Evolutionary conservation across 1,140 invertebrate species (phyloP).

Genomic region (Bicyclus anynana): DNA sequence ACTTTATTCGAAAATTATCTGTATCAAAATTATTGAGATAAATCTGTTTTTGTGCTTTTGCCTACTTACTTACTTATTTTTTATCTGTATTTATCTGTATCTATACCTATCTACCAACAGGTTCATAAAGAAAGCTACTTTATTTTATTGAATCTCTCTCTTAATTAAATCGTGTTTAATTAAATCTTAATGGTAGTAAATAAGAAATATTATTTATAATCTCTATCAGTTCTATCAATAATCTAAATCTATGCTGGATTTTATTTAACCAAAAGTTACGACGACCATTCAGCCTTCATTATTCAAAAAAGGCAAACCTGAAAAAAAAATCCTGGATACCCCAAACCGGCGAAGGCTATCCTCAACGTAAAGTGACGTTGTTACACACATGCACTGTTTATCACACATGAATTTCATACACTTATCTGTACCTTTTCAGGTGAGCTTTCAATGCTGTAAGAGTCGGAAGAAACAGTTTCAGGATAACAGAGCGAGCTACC

Average conservation of each 20-base stretch:
- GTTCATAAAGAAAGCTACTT: background rate
- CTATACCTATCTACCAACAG: background rate
- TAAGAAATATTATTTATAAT: background rate
- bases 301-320: constrained; percentile 14
- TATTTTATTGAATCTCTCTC: background rate
- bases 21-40: background rate
- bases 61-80: background rate
- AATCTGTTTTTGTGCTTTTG: background rate
- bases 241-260: background rate
- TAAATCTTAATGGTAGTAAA: background rate
- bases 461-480: constrained; percentile 57
- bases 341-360: constrained; percentile 4
- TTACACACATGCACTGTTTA: constrained; percentile 22
- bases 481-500: constrained; percentile 66
- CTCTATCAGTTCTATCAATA: background rate
- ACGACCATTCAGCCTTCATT: background rate
- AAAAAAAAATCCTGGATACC: constrained; percentile 13
- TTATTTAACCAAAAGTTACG: background rate
- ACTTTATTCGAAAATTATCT: background rate
- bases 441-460: constrained; percentile 46
- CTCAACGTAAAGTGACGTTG: background rate
- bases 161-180: background rate
- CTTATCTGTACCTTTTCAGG: constrained; percentile 61
- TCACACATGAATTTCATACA: constrained; percentile 16
- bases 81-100: background rate